These are phyloP conservation scores for Oreotrochilus melanogaster DNA, from an alignment of 2,113 vertebrate genomes.

Conservation along the genomic window DNA sequence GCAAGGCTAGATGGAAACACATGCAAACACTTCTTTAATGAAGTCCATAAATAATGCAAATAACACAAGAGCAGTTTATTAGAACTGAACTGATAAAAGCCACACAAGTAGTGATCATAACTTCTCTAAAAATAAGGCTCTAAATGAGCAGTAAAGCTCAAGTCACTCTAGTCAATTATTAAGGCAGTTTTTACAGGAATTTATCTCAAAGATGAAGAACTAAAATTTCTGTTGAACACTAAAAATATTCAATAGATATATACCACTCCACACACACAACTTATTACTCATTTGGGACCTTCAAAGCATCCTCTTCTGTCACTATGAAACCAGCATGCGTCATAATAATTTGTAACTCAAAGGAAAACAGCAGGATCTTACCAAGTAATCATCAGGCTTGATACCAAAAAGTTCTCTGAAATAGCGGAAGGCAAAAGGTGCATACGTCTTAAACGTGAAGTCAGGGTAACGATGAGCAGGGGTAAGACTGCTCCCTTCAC, in stretches of 20 bases:
- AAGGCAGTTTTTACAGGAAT: not conserved
- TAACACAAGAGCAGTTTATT: conserved; percentile 29
- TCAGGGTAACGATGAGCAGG: conserved; percentile 98
- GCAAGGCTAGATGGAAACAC: conserved; percentile 9
- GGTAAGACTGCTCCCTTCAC: conserved; percentile 97
- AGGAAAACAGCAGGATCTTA: conserved; percentile 78
- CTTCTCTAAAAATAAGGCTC: conserved; percentile 57
- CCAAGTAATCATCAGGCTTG: conserved; percentile 98
- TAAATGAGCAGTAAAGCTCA: not conserved
- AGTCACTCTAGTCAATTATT: conserved; percentile 54
- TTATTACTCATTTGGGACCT: not conserved
- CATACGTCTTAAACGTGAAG: conserved; percentile 98
- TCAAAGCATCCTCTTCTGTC: not conserved
- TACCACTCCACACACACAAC: not conserved
- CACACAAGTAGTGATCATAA: conserved; percentile 66
- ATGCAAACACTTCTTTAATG: not conserved
- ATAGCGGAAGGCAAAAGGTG: conserved; percentile 96
- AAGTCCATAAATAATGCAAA: conserved; percentile 26
- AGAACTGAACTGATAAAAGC: conserved; percentile 42
- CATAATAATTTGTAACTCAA: not conserved
- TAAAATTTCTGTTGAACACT: not conserved
- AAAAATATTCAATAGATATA: conserved; percentile 1
- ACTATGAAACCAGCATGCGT: not conserved
- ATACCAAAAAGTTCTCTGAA: conserved; percentile 99
- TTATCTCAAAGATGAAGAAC: not conserved